These are phyloP conservation scores for Thunnus thynnus DNA, from an alignment of 2,113 vertebrate genomes.

Conservation along the genomic window DNA sequence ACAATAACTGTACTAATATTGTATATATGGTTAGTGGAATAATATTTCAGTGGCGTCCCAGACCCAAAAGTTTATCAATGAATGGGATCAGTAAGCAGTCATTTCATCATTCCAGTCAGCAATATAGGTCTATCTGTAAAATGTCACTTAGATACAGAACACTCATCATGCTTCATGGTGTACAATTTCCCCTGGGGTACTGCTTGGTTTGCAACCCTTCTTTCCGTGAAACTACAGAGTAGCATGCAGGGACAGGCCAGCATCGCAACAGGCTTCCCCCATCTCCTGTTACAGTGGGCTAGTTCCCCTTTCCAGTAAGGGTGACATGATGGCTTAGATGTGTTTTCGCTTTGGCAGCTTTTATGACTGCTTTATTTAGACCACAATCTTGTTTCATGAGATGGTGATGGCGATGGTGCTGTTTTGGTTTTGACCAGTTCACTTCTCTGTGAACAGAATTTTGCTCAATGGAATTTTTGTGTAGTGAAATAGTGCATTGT, in stretches of 20 bases:
- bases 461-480: neutral
- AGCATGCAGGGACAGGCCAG: constrained; percentile 45
- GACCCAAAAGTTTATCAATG: neutral
- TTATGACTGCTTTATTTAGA: constrained; percentile 23
- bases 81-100: neutral
- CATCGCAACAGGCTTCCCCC: constrained; percentile 63
- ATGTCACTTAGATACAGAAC: constrained; percentile 20
- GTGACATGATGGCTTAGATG: constrained; percentile 36
- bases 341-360: constrained; percentile 26
- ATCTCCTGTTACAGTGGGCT: constrained; percentile 63
- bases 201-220: constrained; percentile 44
- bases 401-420: neutral
- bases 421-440: neutral
- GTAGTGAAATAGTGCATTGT: neutral
- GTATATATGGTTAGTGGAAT: neutral
- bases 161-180: neutral
- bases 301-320: constrained; percentile 62
- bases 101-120: neutral
- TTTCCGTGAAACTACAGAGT: constrained; percentile 65
- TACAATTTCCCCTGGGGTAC: constrained; percentile 22
- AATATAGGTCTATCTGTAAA: constrained; percentile 19
- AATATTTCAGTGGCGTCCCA: neutral
- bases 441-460: neutral
- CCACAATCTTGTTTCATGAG: neutral
- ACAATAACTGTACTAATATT: neutral